Evolutionary conservation across 2,113 vertebrate species (phyloP).

Genomic region (Tetrao urogallus): DNA sequence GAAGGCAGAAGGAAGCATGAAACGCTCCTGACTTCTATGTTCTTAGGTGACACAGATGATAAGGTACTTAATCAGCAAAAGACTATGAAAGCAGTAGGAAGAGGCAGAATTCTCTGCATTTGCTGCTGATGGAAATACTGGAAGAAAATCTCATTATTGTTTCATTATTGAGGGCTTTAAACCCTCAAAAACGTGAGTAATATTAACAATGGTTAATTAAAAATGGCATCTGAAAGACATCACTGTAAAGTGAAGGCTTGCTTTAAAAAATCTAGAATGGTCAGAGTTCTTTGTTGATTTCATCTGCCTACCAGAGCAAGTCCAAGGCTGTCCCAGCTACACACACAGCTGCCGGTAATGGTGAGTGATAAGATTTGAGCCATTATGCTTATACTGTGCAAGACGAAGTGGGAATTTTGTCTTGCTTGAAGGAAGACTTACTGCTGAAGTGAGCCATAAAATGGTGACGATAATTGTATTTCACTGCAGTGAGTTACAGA

Average conservation of each 20-base stretch:
- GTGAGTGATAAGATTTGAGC: not conserved
- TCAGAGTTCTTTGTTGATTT: not conserved
- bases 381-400: not conserved
- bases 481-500: not conserved
- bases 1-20: not conserved
- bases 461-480: not conserved
- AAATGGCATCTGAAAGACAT: not conserved
- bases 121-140: not conserved
- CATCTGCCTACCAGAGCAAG: rapidly evolving
- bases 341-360: rapidly evolving
- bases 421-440: not conserved
- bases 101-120: not conserved
- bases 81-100: not conserved
- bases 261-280: not conserved
- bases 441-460: rapidly evolving
- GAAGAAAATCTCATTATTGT: not conserved
- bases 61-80: not conserved
- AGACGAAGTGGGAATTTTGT: rapidly evolving
- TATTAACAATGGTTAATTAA: not conserved
- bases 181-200: not conserved
- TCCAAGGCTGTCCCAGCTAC: not conserved
- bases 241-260: not conserved
- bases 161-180: not conserved
- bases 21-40: not conserved
- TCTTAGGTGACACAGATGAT: not conserved